Base-by-base conservation (phyloP, 2,113 vertebrate species). In the Girardinichthys multiradiatus region DNA sequence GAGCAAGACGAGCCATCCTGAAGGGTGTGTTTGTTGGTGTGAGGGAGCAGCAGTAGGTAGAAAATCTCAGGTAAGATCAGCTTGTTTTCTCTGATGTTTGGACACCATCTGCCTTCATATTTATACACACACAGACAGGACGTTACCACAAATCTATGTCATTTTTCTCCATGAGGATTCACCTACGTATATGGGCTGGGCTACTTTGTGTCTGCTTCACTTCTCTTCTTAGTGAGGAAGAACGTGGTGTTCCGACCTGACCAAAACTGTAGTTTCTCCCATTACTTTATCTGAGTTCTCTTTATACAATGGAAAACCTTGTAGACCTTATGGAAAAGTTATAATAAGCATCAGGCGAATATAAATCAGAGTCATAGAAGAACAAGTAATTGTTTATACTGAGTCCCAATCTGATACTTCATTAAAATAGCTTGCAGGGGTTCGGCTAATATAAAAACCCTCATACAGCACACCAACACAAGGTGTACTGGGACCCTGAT, bases 1-100 rank as follows among this genome's bases (percentile, higher is more conserved):
- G 72, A 74, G 76, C 26, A 27, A 92, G 60, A 75, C 92, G 93
- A 83, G 89, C 73, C 93, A 94, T 94, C 24, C 70, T 80, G 70
- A 75, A 3, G 1, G 26, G 64, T n/a, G 24, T n/a, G 30, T 68
- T 21, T 54, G 15, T 68, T 60, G 1, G 0, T 17, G 42, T 78
- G 0, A 24, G 11, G 6, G 30, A 17, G 51, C 59, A 57, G 39
- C 1, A 51, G 39, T 1, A 2, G 11, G n/a, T 54, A 65, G 1
- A 57, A 67, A 29, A 35, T 85, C 5, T 64, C n/a, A 57, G 66
- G 6, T 10, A 62, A 35, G 42, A 10, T 57, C 9, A 33, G 29
- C 9, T 39, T 61, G 59, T 51, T 37, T 13, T 35, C 2, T 30
- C 35, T 77, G 33, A 28, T 70, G 64, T 74, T 26, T 28, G 24